phyloP scores from a whole-genome alignment of 2,113 vertebrate genomes.

The Rana temporaria region DNA sequence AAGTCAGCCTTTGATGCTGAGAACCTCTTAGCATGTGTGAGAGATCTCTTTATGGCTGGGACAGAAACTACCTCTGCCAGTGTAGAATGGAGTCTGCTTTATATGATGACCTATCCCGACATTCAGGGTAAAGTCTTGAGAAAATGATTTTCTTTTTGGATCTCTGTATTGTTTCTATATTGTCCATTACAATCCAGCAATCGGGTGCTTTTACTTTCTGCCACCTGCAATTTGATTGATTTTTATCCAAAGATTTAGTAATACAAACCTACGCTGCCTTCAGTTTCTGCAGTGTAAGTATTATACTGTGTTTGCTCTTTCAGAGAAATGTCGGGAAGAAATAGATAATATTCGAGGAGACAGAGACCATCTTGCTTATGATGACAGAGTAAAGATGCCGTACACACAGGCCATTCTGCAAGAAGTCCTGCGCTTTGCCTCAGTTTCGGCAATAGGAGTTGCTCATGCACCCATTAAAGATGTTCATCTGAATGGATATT shows the following conservation, averaged over 20 bases:
- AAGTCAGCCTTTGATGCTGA: slow-evolving; percentile 43
- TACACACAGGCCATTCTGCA: slow-evolving; percentile 67
- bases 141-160: too few relatives aligned
- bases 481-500: slow-evolving; percentile 60
- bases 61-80: slow-evolving; percentile 21
- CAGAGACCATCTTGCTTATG: background rate
- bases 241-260: background rate
- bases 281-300: too few relatives aligned
- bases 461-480: slow-evolving; percentile 1
- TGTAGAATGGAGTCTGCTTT: slow-evolving; percentile 35
- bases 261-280: too few relatives aligned
- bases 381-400: slow-evolving; percentile 28
- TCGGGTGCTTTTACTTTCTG: too few relatives aligned
- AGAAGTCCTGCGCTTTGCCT: slow-evolving; percentile 69
- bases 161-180: too few relatives aligned
- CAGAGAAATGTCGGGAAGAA: slow-evolving; percentile 44
- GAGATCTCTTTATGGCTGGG: slow-evolving; percentile 8
- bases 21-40: slow-evolving; percentile 10
- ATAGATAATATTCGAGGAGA: slow-evolving; percentile 31
- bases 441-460: slow-evolving; percentile 66
- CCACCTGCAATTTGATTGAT: too few relatives aligned
- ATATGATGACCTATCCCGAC: slow-evolving; percentile 17
- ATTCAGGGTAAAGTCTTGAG: slow-evolving; percentile 32
- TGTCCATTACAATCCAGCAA: too few relatives aligned
- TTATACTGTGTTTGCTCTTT: background rate